Conservation (phyloP, 2,797 vertebrate genomes). For the Chiloscyllium punctatum region DNA sequence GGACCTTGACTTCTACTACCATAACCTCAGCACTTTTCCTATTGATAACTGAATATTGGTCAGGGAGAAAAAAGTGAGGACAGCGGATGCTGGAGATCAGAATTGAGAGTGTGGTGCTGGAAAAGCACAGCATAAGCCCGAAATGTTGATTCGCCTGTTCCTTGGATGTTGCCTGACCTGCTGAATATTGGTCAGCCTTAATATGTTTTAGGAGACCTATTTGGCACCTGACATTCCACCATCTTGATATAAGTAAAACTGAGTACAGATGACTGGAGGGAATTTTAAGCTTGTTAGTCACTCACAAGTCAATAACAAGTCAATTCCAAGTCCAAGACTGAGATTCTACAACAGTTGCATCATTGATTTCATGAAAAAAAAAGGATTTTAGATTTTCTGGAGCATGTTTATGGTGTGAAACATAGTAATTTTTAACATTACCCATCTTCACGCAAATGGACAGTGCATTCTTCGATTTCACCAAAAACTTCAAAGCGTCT, state of each 20-base stretch:
- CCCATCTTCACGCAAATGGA: slow-evolving; percentile 93
- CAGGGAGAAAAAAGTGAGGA: too few species aligned
- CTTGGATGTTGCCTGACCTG: too few species aligned
- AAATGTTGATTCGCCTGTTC: too few species aligned
- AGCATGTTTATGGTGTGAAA: background rate
- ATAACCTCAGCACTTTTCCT: background rate
- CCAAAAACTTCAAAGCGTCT: slow-evolving; percentile 96
- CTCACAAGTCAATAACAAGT: background rate
- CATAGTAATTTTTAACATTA: slow-evolving; percentile 57
- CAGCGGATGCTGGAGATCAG: too few species aligned
- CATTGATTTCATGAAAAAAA: background rate
- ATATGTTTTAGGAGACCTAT: background rate
- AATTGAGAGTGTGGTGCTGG: too few species aligned
- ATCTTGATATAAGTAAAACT: background rate
- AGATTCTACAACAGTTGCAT: too few species aligned
- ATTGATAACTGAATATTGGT: background rate
- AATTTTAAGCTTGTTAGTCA: background rate
- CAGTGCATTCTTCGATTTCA: slow-evolving; percentile 95
- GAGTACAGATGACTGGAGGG: background rate
- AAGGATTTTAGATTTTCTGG: background rate
- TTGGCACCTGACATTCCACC: background rate
- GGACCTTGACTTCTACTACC: background rate
- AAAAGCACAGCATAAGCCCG: too few species aligned
- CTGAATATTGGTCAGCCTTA: background rate
- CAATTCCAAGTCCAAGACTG: background rate